Evolutionary conservation across 2,888 invertebrate genomes (phyloP).

Genomic region (Drosophila kokeensis): DNA sequence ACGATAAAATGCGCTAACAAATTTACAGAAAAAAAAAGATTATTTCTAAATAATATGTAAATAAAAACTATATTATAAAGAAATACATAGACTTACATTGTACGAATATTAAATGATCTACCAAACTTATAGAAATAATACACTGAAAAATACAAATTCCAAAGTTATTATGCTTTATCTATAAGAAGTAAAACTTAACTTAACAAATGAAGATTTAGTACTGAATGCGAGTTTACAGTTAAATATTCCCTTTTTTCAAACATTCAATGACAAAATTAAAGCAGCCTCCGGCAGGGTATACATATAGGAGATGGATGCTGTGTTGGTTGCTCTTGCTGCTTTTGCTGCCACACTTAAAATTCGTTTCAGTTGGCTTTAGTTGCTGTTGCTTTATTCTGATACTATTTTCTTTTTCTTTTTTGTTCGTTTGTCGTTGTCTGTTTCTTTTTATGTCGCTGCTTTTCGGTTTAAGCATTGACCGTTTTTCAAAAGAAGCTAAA

Average conservation of each 20-base stretch:
- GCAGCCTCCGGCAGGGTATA: neutral
- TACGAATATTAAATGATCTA: too few species aligned
- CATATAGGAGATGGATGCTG: constrained; percentile 31
- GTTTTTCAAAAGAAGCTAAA: constrained; percentile 46
- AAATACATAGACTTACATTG: neutral
- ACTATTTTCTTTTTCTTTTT: neutral
- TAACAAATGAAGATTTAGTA: neutral
- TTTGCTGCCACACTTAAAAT: constrained; percentile 42
- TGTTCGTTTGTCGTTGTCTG: neutral
- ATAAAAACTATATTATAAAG: neutral
- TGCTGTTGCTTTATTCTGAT: constrained; percentile 22
- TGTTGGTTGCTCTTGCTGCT: neutral
- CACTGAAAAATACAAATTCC: neutral
- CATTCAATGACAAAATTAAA: neutral
- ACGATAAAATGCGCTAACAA: neutral
- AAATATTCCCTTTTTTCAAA: neutral
- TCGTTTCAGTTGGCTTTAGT: constrained; percentile 53
- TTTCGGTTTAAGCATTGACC: constrained; percentile 57
- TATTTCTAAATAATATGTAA: neutral
- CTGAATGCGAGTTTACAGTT: neutral
- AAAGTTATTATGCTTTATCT: neutral
- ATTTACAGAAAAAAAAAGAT: neutral
- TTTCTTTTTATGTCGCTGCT: constrained; percentile 10
- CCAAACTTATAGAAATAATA: neutral
- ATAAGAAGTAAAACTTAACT: neutral